Conservation (phyloP, 2,888 invertebrate genomes). For the Hirtodrosophila cameraria region DNA sequence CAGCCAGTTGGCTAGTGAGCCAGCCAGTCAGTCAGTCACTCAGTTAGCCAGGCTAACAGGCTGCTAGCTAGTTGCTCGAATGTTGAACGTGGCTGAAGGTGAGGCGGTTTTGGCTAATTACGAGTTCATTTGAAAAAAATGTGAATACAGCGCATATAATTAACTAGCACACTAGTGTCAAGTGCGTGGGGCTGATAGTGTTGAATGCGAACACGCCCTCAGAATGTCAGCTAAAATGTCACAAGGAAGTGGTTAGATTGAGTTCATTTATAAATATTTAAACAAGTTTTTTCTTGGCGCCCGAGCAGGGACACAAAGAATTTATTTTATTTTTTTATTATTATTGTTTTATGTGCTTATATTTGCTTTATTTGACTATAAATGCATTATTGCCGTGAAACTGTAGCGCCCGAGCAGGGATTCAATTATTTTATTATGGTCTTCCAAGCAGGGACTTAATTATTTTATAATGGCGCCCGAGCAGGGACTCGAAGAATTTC, state of each 20-base stretch:
- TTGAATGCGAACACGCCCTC: conserved; percentile 19
- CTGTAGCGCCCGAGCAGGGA: conserved; percentile 1
- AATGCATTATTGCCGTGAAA: too few relatives aligned
- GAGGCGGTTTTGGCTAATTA: conserved; percentile 43
- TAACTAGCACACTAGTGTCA: conserved; percentile 41
- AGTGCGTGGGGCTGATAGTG: conserved; percentile 35
- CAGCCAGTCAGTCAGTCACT: neutral
- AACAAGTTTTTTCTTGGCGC: neutral
- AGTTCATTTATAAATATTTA: neutral
- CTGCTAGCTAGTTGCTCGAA: conserved; percentile 10
- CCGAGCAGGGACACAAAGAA: neutral
- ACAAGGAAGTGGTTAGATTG: conserved; percentile 34
- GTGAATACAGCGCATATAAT: conserved; percentile 17
- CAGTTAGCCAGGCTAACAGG: conserved; percentile 19
- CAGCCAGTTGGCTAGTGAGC: conserved; percentile 1
- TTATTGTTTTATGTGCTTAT: too few relatives aligned
- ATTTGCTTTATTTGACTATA: too few relatives aligned
- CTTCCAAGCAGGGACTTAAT: neutral
- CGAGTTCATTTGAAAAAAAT: conserved; percentile 31
- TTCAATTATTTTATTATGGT: too few relatives aligned
- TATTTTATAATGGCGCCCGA: neutral
- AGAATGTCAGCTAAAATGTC: conserved; percentile 27
- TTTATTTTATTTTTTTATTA: too few relatives aligned
- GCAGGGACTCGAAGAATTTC: neutral
- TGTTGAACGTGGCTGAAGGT: conserved; percentile 32